These are phyloP conservation scores for Erebia epiphron DNA, from an alignment of 2,888 invertebrate genomes.

Conservation along the genomic window DNA sequence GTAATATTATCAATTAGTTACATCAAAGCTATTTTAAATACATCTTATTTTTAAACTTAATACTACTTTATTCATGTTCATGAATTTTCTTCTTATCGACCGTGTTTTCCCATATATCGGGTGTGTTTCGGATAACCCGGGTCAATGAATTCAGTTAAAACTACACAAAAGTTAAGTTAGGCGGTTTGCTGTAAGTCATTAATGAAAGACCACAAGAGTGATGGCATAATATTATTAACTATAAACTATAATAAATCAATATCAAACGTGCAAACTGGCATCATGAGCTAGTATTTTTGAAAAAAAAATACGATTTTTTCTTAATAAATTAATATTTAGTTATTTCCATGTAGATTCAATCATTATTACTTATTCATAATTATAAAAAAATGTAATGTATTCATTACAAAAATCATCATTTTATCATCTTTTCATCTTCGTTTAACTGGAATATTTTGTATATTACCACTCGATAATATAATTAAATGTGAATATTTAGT, in stretches of 20 bases:
- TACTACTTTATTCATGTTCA: background rate
- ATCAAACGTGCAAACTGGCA: background rate
- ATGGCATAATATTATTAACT: background rate
- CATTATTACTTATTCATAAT: background rate
- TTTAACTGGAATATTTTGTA: background rate
- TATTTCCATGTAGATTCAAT: background rate
- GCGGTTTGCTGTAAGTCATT: background rate
- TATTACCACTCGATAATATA: conserved; percentile 1
- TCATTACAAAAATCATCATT: conserved; percentile 5
- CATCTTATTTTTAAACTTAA: background rate
- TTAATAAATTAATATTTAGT: background rate
- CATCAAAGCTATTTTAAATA: background rate
- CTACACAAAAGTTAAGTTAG: background rate
- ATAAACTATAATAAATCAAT: background rate
- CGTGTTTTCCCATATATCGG: background rate
- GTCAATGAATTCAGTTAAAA: background rate
- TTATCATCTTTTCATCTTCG: background rate
- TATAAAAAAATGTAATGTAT: background rate
- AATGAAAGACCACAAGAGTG: background rate
- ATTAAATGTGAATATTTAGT: background rate
- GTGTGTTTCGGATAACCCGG: no score
- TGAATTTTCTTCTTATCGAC: background rate
- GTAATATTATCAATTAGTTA: background rate
- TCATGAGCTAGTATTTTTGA: background rate
- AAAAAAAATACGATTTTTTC: background rate